These are phyloP conservation scores for Altica lythri DNA, from an alignment of 2,888 invertebrate species.

Conservation along the genomic window DNA sequence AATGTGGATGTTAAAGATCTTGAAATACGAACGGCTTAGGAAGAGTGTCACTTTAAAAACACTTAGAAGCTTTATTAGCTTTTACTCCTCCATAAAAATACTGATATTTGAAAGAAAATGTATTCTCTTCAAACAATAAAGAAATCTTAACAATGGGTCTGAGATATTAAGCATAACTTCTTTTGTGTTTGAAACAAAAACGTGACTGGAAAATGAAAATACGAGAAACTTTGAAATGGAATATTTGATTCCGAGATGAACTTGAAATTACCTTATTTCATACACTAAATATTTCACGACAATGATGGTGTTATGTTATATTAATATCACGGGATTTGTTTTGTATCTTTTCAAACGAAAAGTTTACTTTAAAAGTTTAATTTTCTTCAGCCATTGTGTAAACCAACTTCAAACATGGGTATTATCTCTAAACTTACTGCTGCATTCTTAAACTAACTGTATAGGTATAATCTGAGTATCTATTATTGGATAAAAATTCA, in stretches of 20 bases:
- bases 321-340: too few species aligned
- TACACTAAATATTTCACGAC: too few species aligned
- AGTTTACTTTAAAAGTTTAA: too few species aligned
- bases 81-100: conserved; percentile 35
- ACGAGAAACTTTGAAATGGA: conserved; percentile 4
- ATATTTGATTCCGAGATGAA: conserved; percentile 8
- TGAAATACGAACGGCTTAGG: conserved; percentile 37
- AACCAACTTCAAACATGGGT: too few species aligned
- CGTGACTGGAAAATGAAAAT: background rate
- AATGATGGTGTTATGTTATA: too few species aligned
- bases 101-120: conserved; percentile 22
- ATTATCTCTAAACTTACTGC: too few species aligned
- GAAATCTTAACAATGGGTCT: conserved; percentile 8
- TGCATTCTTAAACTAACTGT: too few species aligned
- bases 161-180: conserved; percentile 5
- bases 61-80: conserved; percentile 40
- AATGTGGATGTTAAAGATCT: conserved; percentile 39
- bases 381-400: too few species aligned
- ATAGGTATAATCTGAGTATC: too few species aligned
- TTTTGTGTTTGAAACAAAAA: conserved; percentile 9
- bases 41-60: conserved; percentile 38
- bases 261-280: too few species aligned
- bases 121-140: conserved; percentile 15
- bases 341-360: too few species aligned
- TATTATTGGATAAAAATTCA: too few species aligned